Conservation (phyloP, 2,797 vertebrate species). For the Cephalopachus bancanus region DNA sequence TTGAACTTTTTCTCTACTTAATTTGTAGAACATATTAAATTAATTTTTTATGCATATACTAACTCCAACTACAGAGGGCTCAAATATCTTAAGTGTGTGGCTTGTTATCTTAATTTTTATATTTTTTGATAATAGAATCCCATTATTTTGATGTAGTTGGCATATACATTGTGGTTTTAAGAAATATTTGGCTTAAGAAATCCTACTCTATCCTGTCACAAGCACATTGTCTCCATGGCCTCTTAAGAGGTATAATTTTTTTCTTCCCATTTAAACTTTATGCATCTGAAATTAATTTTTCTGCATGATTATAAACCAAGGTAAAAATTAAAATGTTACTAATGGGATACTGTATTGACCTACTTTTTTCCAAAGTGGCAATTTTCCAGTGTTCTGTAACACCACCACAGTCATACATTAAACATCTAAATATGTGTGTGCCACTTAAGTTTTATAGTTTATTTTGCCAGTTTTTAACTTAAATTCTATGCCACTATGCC, state of each 20-base stretch:
- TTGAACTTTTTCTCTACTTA: neutral
- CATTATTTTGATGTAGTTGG: neutral
- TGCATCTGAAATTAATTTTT: neutral
- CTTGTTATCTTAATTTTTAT: neutral
- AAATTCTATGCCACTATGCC: neutral
- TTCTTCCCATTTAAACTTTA: neutral
- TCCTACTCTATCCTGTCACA: too few species aligned
- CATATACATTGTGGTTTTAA: neutral
- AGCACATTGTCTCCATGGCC: neutral
- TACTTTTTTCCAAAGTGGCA: neutral
- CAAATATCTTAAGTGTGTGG: neutral
- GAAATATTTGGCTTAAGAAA: too few species aligned
- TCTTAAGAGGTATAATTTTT: neutral
- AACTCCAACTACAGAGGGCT: neutral
- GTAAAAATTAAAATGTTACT: neutral
- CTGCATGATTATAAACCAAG: neutral
- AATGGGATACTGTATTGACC: neutral
- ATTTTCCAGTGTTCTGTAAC: neutral
- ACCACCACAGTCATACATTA: neutral
- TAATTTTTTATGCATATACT: neutral
- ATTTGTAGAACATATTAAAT: neutral
- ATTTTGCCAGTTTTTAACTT: neutral
- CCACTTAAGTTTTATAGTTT: neutral
- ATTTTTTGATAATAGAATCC: neutral
- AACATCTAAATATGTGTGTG: neutral